These are phyloP conservation scores for Ginglymostoma cirratum DNA, from an alignment of 2,113 vertebrate species.

Conservation along the genomic window DNA sequence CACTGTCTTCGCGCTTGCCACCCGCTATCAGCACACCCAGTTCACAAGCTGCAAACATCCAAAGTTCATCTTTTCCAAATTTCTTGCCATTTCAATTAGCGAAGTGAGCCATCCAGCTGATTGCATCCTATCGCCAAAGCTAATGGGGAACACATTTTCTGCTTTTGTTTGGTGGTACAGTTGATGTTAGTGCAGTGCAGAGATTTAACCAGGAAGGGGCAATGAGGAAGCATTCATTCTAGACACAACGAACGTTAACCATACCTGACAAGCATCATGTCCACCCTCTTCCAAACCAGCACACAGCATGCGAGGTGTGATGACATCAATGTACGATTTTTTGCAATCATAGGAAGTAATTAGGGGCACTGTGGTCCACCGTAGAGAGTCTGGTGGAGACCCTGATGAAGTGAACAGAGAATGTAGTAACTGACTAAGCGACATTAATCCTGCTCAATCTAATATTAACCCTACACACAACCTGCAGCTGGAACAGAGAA, in stretches of 20 bases:
- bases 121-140: background rate
- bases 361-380: constrained; percentile 60
- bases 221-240: no score
- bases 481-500: no score
- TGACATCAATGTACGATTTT: constrained; percentile 51
- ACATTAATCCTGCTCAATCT: background rate
- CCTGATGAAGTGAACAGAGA: constrained; percentile 51
- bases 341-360: constrained; percentile 64
- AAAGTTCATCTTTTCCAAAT: background rate
- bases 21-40: background rate
- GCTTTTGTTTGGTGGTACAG: background rate
- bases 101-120: background rate
- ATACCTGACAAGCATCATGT: constrained; percentile 81
- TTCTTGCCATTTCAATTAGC: background rate
- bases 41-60: background rate
- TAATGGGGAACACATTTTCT: background rate
- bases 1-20: background rate
- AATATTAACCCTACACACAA: no score
- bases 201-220: background rate
- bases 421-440: background rate
- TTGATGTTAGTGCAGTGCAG: background rate
- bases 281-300: constrained; percentile 67
- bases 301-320: constrained; percentile 79
- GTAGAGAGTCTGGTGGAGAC: constrained; percentile 54
- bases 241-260: background rate